phyloP scores from a whole-genome alignment of 2,113 vertebrate species.

The Atlantisia rogersi region DNA sequence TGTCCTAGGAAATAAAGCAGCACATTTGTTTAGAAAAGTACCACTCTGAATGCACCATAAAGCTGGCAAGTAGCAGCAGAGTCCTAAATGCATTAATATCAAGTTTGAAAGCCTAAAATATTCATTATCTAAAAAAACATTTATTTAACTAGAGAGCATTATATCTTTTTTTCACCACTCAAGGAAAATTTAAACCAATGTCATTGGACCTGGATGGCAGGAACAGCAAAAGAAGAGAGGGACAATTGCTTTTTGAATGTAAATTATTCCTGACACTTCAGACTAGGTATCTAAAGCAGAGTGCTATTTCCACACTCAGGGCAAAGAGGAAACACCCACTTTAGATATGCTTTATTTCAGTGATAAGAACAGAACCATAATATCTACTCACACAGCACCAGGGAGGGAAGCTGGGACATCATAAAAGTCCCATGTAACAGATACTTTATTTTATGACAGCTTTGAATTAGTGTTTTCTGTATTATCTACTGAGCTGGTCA shows the following conservation, averaged over 20 bases:
- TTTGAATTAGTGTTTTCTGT: not conserved
- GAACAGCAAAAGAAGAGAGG: not conserved
- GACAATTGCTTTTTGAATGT: not conserved
- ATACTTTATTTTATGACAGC: not conserved
- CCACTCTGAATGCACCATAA: not conserved
- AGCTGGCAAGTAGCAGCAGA: not conserved
- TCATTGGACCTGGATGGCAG: not conserved
- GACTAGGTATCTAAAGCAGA: not conserved
- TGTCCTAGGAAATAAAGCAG: slow-evolving; percentile 76
- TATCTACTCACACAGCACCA: not conserved
- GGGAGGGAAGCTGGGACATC: not conserved
- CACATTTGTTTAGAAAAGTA: not conserved
- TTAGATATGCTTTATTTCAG: not conserved
- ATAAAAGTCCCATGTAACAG: not conserved
- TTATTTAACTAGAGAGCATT: not conserved
- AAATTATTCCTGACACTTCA: not conserved
- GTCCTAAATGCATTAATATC: not conserved
- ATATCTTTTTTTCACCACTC: not conserved
- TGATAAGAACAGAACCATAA: not conserved
- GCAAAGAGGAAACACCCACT: not conserved
- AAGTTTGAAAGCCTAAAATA: not conserved
- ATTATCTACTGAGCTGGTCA: not conserved
- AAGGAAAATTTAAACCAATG: not conserved
- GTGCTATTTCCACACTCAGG: not conserved
- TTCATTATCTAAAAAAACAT: not conserved